Conservation (phyloP, 2,113 vertebrate species). For the Callaeas wilsoni region DNA sequence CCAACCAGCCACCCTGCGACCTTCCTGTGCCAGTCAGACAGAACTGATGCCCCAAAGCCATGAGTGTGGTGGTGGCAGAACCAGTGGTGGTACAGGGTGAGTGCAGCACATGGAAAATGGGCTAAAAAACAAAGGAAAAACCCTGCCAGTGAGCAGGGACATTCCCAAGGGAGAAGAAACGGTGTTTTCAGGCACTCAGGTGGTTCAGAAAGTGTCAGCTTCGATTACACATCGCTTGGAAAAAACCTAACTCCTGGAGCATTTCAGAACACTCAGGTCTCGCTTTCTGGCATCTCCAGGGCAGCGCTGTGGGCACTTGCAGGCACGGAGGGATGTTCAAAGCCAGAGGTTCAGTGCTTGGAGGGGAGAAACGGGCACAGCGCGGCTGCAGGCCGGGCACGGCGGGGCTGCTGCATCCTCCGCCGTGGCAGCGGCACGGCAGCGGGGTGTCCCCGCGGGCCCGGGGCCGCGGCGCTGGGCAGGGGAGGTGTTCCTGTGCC, state of each 20-base stretch:
- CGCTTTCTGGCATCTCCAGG: background rate
- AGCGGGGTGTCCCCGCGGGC: background rate
- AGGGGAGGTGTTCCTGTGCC: background rate
- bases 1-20: rapidly evolving
- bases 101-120: rapidly evolving
- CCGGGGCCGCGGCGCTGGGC: background rate
- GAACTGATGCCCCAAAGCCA: rapidly evolving
- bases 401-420: background rate
- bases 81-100: background rate
- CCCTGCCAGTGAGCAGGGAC: background rate
- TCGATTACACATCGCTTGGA: rapidly evolving
- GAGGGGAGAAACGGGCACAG: background rate
- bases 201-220: background rate
- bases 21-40: background rate
- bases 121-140: background rate
- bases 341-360: rapidly evolving
- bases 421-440: rapidly evolving
- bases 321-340: rapidly evolving
- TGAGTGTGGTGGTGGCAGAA: background rate
- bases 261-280: background rate
- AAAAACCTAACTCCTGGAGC: background rate
- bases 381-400: background rate
- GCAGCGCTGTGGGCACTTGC: rapidly evolving
- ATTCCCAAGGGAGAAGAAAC: background rate
- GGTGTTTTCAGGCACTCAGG: background rate